phyloP scores from a whole-genome alignment of 2,888 invertebrate species.

The Slavum lentiscoides region DNA sequence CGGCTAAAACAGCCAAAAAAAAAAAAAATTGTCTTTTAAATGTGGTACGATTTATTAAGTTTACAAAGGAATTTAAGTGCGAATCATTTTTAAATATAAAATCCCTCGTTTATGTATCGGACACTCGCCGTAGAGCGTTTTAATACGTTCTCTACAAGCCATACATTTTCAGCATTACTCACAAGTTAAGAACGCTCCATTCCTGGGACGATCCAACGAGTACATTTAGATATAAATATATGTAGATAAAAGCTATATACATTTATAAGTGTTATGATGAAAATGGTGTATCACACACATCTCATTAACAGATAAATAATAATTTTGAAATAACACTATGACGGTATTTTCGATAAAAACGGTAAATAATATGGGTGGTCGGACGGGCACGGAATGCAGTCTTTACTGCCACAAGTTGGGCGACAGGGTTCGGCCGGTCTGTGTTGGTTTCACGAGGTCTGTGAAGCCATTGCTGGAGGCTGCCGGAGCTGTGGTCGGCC shows the following conservation, averaged over 20 bases:
- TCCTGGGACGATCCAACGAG: constrained; percentile 30
- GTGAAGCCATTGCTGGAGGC: constrained; percentile 31
- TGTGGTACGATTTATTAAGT: background rate
- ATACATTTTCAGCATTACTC: background rate
- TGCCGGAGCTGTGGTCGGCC: constrained; percentile 24
- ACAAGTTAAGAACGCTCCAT: constrained; percentile 9
- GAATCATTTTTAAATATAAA: constrained; percentile 28
- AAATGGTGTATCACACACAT: no score
- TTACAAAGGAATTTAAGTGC: background rate
- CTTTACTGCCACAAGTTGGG: constrained; percentile 46
- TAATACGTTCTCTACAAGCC: background rate
- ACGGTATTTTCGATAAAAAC: constrained; percentile 4
- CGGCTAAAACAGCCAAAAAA: no score
- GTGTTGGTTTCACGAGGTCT: constrained; percentile 25
- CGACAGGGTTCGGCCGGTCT: constrained; percentile 33
- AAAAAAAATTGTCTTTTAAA: background rate
- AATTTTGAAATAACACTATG: background rate
- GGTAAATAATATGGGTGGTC: background rate
- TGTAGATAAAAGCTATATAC: constrained; percentile 33
- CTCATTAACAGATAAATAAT: background rate
- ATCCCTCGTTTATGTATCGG: background rate
- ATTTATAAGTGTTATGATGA: background rate
- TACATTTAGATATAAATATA: constrained; percentile 6
- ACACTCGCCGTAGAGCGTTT: background rate
- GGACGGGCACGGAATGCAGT: background rate